These are phyloP conservation scores for Hapalemur alaotrensis DNA, from an alignment of 2,797 vertebrate genomes.

Conservation along the genomic window DNA sequence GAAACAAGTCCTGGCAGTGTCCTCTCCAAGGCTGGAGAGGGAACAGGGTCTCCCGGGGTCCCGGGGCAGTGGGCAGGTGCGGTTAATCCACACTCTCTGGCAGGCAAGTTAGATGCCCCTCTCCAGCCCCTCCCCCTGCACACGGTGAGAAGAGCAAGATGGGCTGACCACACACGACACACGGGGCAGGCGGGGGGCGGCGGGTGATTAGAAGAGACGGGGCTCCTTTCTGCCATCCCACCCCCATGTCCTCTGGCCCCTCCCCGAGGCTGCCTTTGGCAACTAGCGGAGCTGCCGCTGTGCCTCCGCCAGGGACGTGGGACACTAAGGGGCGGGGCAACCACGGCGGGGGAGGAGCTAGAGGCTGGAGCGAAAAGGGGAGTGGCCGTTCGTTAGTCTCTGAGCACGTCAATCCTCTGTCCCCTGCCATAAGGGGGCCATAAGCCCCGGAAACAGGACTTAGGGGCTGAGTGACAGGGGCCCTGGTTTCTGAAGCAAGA, in stretches of 20 bases:
- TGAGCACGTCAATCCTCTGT: background rate
- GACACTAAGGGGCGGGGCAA: background rate
- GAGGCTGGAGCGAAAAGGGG: background rate
- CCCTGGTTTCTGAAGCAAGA: background rate
- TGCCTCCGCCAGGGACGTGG: background rate
- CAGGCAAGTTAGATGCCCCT: constrained; percentile 72
- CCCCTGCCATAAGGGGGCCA: background rate
- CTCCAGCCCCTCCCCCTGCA: constrained; percentile 50
- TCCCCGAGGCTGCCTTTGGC: background rate
- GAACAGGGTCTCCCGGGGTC: background rate
- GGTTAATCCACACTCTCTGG: constrained; percentile 72
- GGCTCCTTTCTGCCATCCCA: background rate
- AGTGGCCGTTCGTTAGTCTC: background rate
- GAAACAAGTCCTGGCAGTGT: background rate
- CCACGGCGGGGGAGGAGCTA: background rate
- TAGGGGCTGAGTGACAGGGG: background rate
- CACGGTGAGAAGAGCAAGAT: constrained; percentile 71
- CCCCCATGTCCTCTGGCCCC: background rate
- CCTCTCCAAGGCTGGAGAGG: background rate
- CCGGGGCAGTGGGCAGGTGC: background rate
- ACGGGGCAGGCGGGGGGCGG: constrained; percentile 31
- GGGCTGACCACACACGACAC: constrained; percentile 68
- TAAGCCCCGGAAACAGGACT: background rate
- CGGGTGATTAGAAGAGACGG: constrained; percentile 77
- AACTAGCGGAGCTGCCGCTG: background rate